These are phyloP conservation scores for Calyptomena viridis DNA, from an alignment of 2,113 vertebrate species.

Conservation along the genomic window DNA sequence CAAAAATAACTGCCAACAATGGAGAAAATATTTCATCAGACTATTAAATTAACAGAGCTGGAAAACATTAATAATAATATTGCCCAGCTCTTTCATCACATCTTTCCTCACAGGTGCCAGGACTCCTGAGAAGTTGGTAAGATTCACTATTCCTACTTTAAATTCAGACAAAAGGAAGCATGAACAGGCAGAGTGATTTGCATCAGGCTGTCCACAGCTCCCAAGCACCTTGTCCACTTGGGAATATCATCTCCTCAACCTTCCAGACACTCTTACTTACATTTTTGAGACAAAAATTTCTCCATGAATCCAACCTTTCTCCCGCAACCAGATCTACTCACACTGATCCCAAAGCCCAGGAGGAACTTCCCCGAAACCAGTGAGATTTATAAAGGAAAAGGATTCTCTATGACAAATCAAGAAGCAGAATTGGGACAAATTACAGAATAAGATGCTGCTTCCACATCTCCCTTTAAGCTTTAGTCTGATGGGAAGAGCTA, in stretches of 20 bases:
- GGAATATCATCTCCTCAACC: neutral
- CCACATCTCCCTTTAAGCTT: neutral
- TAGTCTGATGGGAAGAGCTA: neutral
- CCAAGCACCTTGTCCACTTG: neutral
- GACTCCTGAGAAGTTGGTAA: neutral
- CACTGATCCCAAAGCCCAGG: neutral
- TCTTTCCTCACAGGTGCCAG: neutral
- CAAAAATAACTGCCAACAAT: conserved; percentile 11
- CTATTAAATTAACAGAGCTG: neutral
- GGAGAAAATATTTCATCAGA: conserved; percentile 31
- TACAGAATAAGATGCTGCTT: neutral
- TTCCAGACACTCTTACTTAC: neutral
- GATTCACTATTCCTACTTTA: neutral
- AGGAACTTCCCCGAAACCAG: neutral
- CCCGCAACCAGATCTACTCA: neutral
- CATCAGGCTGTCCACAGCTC: neutral
- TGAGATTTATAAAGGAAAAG: neutral
- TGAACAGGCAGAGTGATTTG: neutral
- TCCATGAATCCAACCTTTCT: neutral
- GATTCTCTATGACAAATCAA: neutral
- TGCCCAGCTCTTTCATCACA: neutral
- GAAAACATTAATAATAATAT: neutral
- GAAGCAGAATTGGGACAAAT: neutral
- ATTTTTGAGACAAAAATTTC: neutral
- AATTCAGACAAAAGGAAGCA: neutral